Conservation (phyloP, 2,113 vertebrate genomes). For the Mesoclemmys tuberculata region DNA sequence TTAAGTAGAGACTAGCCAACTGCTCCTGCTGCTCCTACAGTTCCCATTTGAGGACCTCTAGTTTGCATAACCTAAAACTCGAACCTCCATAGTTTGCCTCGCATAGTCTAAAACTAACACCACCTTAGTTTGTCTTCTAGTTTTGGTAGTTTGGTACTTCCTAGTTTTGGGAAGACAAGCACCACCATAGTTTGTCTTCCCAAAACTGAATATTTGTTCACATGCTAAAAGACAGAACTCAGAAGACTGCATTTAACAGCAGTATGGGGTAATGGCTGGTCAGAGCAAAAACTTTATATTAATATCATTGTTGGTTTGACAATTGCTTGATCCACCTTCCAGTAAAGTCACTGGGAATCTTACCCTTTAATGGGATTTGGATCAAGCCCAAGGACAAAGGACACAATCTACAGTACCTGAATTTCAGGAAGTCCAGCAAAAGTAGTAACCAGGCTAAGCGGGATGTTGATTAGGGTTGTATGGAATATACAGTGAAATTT, state of each 20-base stretch:
- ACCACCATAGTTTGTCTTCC: neutral
- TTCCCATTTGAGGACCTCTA: neutral
- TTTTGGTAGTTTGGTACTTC: too few species aligned
- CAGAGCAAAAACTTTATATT: neutral
- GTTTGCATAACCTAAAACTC: neutral
- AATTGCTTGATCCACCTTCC: neutral
- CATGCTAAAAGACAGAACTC: neutral
- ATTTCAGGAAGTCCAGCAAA: neutral
- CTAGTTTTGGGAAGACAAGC: too few species aligned
- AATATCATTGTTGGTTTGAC: neutral
- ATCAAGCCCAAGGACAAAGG: neutral
- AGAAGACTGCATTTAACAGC: neutral
- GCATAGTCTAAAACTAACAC: neutral
- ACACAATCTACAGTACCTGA: neutral
- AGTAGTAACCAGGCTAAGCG: neutral
- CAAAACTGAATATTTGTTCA: neutral
- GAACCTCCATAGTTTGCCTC: neutral
- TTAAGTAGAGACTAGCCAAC: neutral
- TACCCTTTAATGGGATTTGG: neutral
- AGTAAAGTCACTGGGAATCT: neutral
- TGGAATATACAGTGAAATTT: neutral
- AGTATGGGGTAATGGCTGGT: neutral
- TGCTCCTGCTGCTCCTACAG: neutral
- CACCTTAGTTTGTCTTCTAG: neutral
- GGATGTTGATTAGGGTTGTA: neutral